Evolutionary conservation across 2,888 invertebrate genomes (phyloP), one percentile per base, ranked within the genome.

Genomic region (Euproctis similis): DNA sequence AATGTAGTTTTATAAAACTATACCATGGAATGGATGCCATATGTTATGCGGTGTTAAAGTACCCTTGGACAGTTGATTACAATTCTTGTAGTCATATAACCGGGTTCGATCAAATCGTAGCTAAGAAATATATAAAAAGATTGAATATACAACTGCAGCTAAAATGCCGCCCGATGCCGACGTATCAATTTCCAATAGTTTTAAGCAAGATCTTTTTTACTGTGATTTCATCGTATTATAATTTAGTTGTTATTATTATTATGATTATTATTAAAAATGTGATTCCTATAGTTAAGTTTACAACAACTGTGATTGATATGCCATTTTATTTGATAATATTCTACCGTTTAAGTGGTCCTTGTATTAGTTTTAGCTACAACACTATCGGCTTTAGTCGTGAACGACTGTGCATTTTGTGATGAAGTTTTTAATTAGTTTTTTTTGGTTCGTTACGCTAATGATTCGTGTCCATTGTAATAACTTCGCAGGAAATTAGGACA

Each of bases 241-340:
- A 21, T 21, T 21, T 21, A n/a, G 11, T 21, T 21, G 69, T 66
- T 57, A 63, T 46, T n/a, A n/a, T n/a, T n/a, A 42, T 50, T 24
- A 28, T 62, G 60, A 59, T 63, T 64, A 67, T 70, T 59, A 65
- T 63, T 59, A 56, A 59, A 51, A 64, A 67, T 68, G 67, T 70
- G 69, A 73, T 75, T 69, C 62, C 66, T 73, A 36, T 56, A 39
- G 59, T 64, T 61, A 59, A 51, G 68, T 71, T 75, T 74, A 65
- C 65, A 54, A 51, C 50, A 59, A 70, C 80, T 75, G 82, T 82
- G 80, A 82, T 82, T 70, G 39, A 58, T 66, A 75, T 72, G 76
- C 74, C 80, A 78, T 76, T 65, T 59, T 42, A 52, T 55, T 60
- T 48, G 11, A 39, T 52, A 53, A 53, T n/a, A n/a, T n/a, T 61